Conservation (phyloP, 92 coral and sea anemone genomes). For the Epizoanthus fatuus region DNA sequence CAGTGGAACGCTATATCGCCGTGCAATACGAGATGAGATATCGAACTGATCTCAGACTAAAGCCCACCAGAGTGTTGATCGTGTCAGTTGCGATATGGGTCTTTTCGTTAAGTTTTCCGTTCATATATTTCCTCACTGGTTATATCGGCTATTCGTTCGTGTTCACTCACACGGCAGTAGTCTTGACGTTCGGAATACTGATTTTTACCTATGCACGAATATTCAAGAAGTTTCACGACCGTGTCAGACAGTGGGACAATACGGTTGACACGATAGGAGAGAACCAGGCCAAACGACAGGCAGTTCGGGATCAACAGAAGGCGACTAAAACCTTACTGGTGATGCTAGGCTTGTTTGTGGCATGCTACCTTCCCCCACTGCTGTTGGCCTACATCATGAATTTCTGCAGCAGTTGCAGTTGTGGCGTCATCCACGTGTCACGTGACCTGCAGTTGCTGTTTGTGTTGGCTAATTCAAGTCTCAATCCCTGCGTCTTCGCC, state of each 20-base stretch:
- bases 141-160: conserved; percentile 34
- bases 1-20: conserved; percentile 59
- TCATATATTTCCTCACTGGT: conserved; percentile 10
- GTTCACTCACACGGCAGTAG: conserved; percentile 34
- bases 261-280: neutral
- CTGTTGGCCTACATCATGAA: conserved; percentile 28
- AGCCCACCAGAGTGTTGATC: conserved; percentile 37
- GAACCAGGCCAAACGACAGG: conserved; percentile 33
- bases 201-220: conserved; percentile 31
- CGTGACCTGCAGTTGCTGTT: conserved; percentile 28
- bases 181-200: conserved; percentile 6
- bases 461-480: conserved; percentile 19
- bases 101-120: conserved; percentile 16
- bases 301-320: conserved; percentile 25
- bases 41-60: conserved; percentile 43
- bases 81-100: conserved; percentile 19
- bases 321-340: conserved; percentile 33
- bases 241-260: conserved; percentile 24
- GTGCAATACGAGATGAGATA: conserved; percentile 50
- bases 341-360: conserved; percentile 18
- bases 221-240: conserved; percentile 22
- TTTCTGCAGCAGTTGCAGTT: conserved; percentile 33
- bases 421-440: conserved; percentile 22
- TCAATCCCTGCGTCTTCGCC: conserved; percentile 26
- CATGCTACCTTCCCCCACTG: conserved; percentile 29